Evolutionary conservation across 2,888 invertebrate genomes (phyloP).

Genomic region (Platycheirus rosarum): DNA sequence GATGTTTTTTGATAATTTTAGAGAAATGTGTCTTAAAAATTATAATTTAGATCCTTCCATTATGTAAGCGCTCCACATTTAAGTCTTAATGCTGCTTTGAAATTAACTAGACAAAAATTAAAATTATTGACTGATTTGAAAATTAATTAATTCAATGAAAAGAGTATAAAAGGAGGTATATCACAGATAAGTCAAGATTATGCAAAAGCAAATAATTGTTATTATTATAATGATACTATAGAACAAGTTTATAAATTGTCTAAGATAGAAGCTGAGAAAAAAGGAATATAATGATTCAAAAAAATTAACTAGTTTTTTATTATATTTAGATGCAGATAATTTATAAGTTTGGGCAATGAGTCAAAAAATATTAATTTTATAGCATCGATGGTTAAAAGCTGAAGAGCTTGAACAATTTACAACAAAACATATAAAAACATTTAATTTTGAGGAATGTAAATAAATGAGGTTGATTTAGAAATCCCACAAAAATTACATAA

Average conservation of each 20-base stretch:
- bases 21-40: slow-evolving; percentile 25
- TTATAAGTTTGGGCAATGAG: slow-evolving; percentile 31
- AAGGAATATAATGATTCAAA: too few relatives aligned
- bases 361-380: slow-evolving; percentile 24
- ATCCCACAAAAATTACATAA: slow-evolving; percentile 30
- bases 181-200: slow-evolving; percentile 26
- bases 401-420: too few relatives aligned
- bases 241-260: too few relatives aligned
- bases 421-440: too few relatives aligned
- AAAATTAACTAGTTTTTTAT: slow-evolving; percentile 30
- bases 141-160: slow-evolving; percentile 17
- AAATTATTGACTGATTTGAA: slow-evolving; percentile 1
- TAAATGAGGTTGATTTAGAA: slow-evolving; percentile 40
- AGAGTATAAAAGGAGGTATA: slow-evolving; percentile 26
- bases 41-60: slow-evolving; percentile 27
- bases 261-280: too few relatives aligned
- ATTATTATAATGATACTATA: too few relatives aligned
- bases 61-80: slow-evolving; percentile 25
- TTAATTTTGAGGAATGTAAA: too few relatives aligned
- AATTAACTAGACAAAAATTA: slow-evolving; percentile 31
- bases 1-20: slow-evolving; percentile 34
- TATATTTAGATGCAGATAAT: slow-evolving; percentile 35
- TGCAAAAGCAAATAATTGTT: too few relatives aligned
- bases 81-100: slow-evolving; percentile 22
- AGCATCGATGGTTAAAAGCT: slow-evolving; percentile 20